Evolutionary conservation across 1,140 invertebrate species (phyloP).

Genomic region (Sinella curviseta): DNA sequence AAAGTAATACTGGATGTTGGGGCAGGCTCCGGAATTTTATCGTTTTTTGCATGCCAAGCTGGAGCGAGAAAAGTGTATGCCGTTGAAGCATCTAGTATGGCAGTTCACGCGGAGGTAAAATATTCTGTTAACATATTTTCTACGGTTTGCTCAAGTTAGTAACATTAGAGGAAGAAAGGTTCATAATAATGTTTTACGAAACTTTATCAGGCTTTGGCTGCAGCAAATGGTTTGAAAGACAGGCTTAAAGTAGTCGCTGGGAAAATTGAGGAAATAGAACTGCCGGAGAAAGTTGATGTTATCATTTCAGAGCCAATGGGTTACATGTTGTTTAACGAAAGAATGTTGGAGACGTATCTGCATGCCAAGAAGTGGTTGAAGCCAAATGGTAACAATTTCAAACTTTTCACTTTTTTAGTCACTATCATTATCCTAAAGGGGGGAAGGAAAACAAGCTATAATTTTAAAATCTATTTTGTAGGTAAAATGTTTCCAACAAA

Average conservation of each 20-base stretch:
- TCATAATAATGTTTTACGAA: slow-evolving; percentile 31
- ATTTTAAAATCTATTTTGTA: slow-evolving; percentile 47
- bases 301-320: slow-evolving; percentile 99
- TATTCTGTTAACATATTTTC: slow-evolving; percentile 22
- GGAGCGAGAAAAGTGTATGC: slow-evolving; percentile 96
- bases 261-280: slow-evolving; percentile 96
- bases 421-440: no score
- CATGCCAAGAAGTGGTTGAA: slow-evolving; percentile 98
- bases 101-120: slow-evolving; percentile 88
- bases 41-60: slow-evolving; percentile 97
- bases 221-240: slow-evolving; percentile 82
- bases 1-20: slow-evolving; percentile 96
- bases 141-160: no score
- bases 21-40: slow-evolving; percentile 94
- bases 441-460: background rate
- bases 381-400: slow-evolving; percentile 70
- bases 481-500: slow-evolving; percentile 92
- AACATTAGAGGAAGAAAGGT: slow-evolving; percentile 13
- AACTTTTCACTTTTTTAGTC: no score
- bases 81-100: slow-evolving; percentile 98
- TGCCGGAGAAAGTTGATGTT: slow-evolving; percentile 93
- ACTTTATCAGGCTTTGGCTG: slow-evolving; percentile 74
- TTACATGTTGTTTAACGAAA: slow-evolving; percentile 99
- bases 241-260: slow-evolving; percentile 91
- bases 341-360: slow-evolving; percentile 98